Evolutionary conservation across 2,113 vertebrate genomes (phyloP).

Genomic region (Barbus barbus): DNA sequence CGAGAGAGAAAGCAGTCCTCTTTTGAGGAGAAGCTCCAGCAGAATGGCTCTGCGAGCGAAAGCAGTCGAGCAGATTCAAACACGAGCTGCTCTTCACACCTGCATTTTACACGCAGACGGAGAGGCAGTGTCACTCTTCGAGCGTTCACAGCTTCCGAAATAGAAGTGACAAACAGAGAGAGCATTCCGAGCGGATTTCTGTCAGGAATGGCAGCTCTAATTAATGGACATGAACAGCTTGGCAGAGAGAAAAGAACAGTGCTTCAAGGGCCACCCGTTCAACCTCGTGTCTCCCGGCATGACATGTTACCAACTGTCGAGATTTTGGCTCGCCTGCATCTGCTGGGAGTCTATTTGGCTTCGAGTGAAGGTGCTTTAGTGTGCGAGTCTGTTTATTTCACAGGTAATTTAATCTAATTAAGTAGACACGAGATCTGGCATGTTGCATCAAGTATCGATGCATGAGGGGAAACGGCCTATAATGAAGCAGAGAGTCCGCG

Average conservation of each 20-base stretch:
- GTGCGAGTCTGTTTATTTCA: constrained; percentile 19
- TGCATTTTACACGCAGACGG: constrained; percentile 19
- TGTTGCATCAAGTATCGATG: background rate
- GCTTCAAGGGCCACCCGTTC: constrained; percentile 63
- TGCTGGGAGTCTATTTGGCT: constrained; percentile 16
- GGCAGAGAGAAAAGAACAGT: constrained; percentile 53
- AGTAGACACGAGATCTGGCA: background rate
- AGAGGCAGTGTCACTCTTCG: constrained; percentile 61
- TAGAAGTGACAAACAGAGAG: constrained; percentile 66
- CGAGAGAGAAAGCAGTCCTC: background rate
- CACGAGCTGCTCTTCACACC: constrained; percentile 45
- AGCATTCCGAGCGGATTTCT: constrained; percentile 66
- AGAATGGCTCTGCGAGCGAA: constrained; percentile 26
- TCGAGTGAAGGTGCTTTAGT: background rate
- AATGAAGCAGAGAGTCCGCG: background rate
- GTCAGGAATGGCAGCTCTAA: constrained; percentile 68
- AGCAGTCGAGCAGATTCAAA: constrained; percentile 50
- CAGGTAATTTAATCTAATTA: constrained; percentile 35
- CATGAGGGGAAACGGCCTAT: background rate
- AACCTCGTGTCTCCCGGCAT: constrained; percentile 54
- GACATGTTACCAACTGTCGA: constrained; percentile 27
- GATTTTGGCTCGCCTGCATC: background rate
- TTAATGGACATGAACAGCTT: constrained; percentile 61
- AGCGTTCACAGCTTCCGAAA: constrained; percentile 67
- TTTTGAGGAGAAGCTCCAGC: background rate